phyloP scores from a whole-genome alignment of 2,113 vertebrate species.

The Sceloporus tristichus region DNA sequence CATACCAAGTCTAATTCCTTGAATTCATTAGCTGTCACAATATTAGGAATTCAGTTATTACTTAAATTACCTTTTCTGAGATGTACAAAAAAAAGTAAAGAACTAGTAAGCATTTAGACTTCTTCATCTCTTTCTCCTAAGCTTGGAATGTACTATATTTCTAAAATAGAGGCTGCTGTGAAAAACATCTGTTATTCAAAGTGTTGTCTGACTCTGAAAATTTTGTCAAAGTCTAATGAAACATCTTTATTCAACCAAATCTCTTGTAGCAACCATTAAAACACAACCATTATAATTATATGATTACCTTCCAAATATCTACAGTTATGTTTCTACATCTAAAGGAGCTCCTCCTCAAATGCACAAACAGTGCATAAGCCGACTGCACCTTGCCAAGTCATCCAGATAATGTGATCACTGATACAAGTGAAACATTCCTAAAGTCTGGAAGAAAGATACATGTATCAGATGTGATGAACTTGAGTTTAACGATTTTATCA shows the following conservation, averaged over 20 bases:
- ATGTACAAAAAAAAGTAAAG: not conserved
- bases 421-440: not conserved
- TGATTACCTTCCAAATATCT: not conserved
- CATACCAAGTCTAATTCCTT: too few species aligned
- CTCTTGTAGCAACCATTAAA: not conserved
- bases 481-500: constrained; percentile 35
- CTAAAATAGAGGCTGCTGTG: constrained; percentile 29
- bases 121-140: constrained; percentile 5
- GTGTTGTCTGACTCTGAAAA: constrained; percentile 7
- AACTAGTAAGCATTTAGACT: constrained; percentile 37
- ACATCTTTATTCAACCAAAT: constrained; percentile 22
- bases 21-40: not conserved
- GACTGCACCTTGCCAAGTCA: not conserved
- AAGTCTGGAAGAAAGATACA: not conserved
- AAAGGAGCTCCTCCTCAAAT: not conserved
- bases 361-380: not conserved
- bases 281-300: not conserved
- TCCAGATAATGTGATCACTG: not conserved
- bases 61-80: constrained; percentile 4
- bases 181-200: constrained; percentile 34
- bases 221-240: constrained; percentile 42
- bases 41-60: not conserved
- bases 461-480: not conserved
- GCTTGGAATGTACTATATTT: constrained; percentile 30
- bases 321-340: not conserved